phyloP scores from a whole-genome alignment of 2,888 invertebrate species.

The Melinaea menophilus region DNA sequence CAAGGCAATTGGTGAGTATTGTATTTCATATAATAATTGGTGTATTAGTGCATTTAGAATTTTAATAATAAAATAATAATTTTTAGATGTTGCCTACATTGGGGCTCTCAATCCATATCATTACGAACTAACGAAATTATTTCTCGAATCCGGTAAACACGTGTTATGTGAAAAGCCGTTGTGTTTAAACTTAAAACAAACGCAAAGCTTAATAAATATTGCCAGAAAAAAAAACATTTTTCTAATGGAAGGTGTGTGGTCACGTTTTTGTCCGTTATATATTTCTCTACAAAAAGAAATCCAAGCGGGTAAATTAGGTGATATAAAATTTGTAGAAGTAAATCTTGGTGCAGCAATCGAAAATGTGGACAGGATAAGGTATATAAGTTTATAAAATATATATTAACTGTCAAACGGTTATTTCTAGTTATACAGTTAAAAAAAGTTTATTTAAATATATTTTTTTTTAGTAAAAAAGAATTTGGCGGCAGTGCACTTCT shows the following conservation, averaged over 20 bases:
- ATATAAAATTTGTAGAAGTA: constrained; percentile 81
- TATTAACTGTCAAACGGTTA: too few species aligned
- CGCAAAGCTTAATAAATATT: constrained; percentile 81
- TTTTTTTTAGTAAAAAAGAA: constrained; percentile 66
- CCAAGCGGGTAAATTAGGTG: constrained; percentile 81
- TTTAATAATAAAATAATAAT: too few species aligned
- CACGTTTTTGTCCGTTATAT: constrained; percentile 88
- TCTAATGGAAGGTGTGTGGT: constrained; percentile 95
- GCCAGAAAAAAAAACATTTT: constrained; percentile 86
- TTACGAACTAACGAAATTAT: constrained; percentile 81
- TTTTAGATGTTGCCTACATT: constrained; percentile 90
- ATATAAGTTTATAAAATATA: constrained; percentile 17
- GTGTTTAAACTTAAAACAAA: constrained; percentile 87
- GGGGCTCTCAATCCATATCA: constrained; percentile 88
- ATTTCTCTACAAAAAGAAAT: constrained; percentile 82
- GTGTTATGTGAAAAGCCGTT: constrained; percentile 95
- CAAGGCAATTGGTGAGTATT: constrained; percentile 82
- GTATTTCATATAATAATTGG: too few species aligned
- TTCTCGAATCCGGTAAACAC: constrained; percentile 89
- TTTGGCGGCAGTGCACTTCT: constrained; percentile 88
- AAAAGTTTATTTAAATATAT: background rate
- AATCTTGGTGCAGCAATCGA: constrained; percentile 82
- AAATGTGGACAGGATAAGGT: constrained; percentile 51
- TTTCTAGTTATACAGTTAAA: too few species aligned
- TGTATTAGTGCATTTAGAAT: too few species aligned